Percentiles rank a stretch among this genome's conserved stretches.
phyloP scores from a whole-genome alignment of 2,113 vertebrate species.

The Halichoeres trimaculatus region DNA sequence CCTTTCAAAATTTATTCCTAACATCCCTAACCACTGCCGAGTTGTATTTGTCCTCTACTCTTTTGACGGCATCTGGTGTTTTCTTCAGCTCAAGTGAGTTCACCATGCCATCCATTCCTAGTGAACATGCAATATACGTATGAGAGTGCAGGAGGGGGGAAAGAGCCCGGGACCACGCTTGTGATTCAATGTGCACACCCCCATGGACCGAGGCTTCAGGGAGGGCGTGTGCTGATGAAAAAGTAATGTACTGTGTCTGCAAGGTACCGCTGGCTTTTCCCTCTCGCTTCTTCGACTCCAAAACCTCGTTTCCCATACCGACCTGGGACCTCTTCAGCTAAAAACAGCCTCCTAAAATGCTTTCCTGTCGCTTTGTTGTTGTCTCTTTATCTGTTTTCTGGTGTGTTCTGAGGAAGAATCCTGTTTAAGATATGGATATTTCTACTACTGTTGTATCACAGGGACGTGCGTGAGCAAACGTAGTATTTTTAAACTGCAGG shows the following conservation, averaged over 20 bases:
- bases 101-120: slow-evolving; percentile 40
- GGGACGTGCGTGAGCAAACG: slow-evolving; percentile 4
- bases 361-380: slow-evolving; percentile 36
- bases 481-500: slow-evolving; percentile 4
- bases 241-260: slow-evolving; percentile 85
- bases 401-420: slow-evolving; percentile 12
- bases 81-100: slow-evolving; percentile 55
- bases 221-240: slow-evolving; percentile 84
- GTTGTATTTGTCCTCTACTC: slow-evolving; percentile 52
- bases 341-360: slow-evolving; percentile 63
- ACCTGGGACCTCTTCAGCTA: slow-evolving; percentile 63
- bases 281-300: slow-evolving; percentile 65
- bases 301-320: slow-evolving; percentile 63
- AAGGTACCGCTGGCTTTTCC: slow-evolving; percentile 74
- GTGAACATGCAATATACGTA: slow-evolving; percentile 68
- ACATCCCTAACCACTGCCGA: slow-evolving; percentile 44
- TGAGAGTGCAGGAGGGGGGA: slow-evolving; percentile 62
- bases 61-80: slow-evolving; percentile 60
- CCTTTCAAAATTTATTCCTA: slow-evolving; percentile 45
- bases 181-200: slow-evolving; percentile 77
- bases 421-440: slow-evolving; percentile 36
- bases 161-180: slow-evolving; percentile 63
- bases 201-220: slow-evolving; percentile 77
- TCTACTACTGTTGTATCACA: slow-evolving; percentile 8
- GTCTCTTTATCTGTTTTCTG: slow-evolving; percentile 11